phyloP scores from a whole-genome alignment of 2,113 vertebrate species.

The Oophaga pumilio region DNA sequence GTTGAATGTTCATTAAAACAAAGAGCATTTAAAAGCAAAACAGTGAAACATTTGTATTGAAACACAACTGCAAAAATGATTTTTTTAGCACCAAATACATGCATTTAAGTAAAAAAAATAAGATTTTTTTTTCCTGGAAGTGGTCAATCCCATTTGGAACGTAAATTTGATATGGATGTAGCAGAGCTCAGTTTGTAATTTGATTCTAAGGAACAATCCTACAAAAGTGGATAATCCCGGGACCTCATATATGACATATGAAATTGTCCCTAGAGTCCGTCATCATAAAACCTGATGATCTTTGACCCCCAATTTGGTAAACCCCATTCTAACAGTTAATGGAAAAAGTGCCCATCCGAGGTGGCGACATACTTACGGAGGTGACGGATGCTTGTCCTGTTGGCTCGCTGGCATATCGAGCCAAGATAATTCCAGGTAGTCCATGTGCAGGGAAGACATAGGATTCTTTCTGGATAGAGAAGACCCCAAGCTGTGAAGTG shows the following conservation, averaged over 20 bases:
- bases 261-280: neutral
- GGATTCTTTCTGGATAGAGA: constrained; percentile 23
- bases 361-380: constrained; percentile 38
- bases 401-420: neutral
- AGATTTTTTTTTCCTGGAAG: too few relatives aligned
- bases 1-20: too few relatives aligned
- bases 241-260: neutral
- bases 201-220: too few relatives aligned
- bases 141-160: neutral
- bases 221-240: neutral
- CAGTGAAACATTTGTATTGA: too few relatives aligned
- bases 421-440: constrained; percentile 51
- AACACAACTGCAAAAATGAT: too few relatives aligned
- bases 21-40: too few relatives aligned
- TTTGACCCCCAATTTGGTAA: neutral
- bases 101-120: too few relatives aligned
- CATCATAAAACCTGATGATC: neutral
- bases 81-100: too few relatives aligned
- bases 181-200: neutral
- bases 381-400: constrained; percentile 4
- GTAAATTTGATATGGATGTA: neutral
- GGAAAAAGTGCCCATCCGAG: constrained; percentile 3
- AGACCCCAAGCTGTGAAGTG: constrained; percentile 38
- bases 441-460: constrained; percentile 23
- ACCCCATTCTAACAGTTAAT: neutral